Conservation (phyloP, 2,113 vertebrate genomes). For the Sylvietta virens region DNA sequence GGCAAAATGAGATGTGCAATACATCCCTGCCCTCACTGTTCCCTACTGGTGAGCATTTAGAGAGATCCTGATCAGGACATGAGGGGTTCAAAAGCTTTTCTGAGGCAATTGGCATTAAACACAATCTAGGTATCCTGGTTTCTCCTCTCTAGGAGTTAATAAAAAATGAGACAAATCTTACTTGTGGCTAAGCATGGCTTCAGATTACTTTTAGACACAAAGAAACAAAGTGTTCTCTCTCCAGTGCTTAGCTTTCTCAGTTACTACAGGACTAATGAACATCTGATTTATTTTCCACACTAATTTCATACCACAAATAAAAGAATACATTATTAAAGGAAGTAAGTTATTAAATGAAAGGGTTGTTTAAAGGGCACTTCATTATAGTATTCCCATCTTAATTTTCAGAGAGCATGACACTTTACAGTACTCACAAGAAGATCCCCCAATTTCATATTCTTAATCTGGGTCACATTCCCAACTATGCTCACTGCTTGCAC, state of each 20-base stretch:
- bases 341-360: not conserved
- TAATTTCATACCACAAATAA: not conserved
- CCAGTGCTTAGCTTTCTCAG: not conserved
- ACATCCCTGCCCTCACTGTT: not conserved
- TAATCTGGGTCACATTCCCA: not conserved
- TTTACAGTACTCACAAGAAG: not conserved
- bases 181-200: not conserved
- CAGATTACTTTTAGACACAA: not conserved
- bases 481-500: not conserved
- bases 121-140: not conserved
- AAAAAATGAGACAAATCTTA: not conserved
- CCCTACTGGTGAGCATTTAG: not conserved
- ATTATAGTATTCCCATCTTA: not conserved
- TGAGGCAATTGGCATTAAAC: not conserved
- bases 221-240: not conserved
- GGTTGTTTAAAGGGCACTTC: not conserved
- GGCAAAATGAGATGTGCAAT: fast-evolving
- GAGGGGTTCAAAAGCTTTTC: not conserved
- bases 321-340: not conserved
- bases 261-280: not conserved
- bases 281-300: not conserved
- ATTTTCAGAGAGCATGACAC: not conserved
- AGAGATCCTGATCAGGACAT: not conserved
- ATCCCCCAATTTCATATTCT: not conserved
- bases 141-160: not conserved